A percentile compares a stretch with the other conserved stretches of the same genome.
These are phyloP conservation scores for Spodoptera frugiperda DNA, from an alignment of 1,140 invertebrate genomes.

Conservation along the genomic window DNA sequence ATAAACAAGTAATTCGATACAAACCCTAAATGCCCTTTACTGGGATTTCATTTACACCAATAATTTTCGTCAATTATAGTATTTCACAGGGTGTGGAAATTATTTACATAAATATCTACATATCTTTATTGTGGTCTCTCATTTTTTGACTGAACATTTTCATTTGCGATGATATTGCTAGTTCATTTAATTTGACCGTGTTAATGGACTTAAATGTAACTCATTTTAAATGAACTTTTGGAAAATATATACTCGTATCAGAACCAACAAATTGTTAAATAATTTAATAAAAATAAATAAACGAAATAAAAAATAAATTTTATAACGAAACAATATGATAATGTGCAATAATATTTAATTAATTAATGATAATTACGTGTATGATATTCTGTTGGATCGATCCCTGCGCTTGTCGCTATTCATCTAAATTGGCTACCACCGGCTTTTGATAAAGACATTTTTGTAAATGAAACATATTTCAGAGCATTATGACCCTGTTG, in stretches of 20 bases:
- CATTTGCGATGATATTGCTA: slow-evolving; percentile 20
- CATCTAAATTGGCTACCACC: slow-evolving; percentile 36
- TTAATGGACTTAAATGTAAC: slow-evolving; percentile 43
- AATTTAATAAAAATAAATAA: slow-evolving; percentile 41
- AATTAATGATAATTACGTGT: slow-evolving; percentile 10
- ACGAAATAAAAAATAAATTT: slow-evolving; percentile 43
- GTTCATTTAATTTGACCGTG: slow-evolving; percentile 36
- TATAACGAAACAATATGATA: slow-evolving; percentile 39
- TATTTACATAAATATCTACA: slow-evolving; percentile 72
- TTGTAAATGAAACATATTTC: slow-evolving; percentile 42
- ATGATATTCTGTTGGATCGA: slow-evolving; percentile 8
- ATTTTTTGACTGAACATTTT: slow-evolving; percentile 42
- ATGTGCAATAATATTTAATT: slow-evolving; percentile 26
- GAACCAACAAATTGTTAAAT: slow-evolving; percentile 43
- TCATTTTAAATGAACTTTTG: slow-evolving; percentile 40
- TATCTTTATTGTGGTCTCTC: slow-evolving; percentile 69
- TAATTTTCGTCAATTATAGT: slow-evolving; percentile 80
- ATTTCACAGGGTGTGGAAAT: slow-evolving; percentile 79
- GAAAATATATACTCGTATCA: slow-evolving; percentile 40
- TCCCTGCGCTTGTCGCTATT: slow-evolving; percentile 43
- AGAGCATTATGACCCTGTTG: neutral
- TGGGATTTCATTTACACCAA: slow-evolving; percentile 74
- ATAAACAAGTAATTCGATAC: slow-evolving; percentile 42
- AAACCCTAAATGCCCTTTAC: slow-evolving; percentile 49
- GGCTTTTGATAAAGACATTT: slow-evolving; percentile 45